These are phyloP conservation scores for Nezara viridula DNA, from an alignment of 2,888 invertebrate species.

Conservation along the genomic window DNA sequence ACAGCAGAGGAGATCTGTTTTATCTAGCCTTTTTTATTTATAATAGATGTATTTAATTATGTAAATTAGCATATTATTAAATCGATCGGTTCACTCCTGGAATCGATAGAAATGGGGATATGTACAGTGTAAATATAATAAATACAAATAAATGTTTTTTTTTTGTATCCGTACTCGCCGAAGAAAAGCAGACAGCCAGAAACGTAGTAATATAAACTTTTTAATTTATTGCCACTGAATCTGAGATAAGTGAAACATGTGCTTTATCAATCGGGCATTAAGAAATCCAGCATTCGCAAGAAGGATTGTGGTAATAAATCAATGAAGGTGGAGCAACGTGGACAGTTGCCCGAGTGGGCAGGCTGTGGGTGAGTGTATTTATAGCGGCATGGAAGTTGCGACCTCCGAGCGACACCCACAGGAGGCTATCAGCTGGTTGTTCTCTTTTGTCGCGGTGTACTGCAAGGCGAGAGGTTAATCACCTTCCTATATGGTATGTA, in stretches of 20 bases:
- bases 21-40: too few species aligned
- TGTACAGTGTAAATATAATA: too few species aligned
- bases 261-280: not conserved
- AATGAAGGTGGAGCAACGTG: not conserved
- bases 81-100: too few species aligned
- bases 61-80: too few species aligned
- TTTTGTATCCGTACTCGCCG: too few species aligned
- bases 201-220: not conserved
- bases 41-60: too few species aligned
- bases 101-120: too few species aligned
- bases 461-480: constrained; percentile 38
- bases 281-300: not conserved
- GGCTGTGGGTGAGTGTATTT: constrained; percentile 33
- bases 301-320: not conserved
- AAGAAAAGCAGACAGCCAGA: too few species aligned
- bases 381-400: not conserved
- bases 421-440: not conserved
- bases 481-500: constrained; percentile 18
- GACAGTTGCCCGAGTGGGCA: not conserved
- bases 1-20: too few species aligned
- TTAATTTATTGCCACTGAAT: not conserved
- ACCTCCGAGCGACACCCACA: not conserved
- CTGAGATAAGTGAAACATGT: not conserved
- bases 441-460: not conserved
- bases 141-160: too few species aligned